Evolutionary conservation across 2,888 invertebrate genomes (phyloP), one percentile per base, ranked within the genome.

Genomic region (Synergus japonicus): DNA sequence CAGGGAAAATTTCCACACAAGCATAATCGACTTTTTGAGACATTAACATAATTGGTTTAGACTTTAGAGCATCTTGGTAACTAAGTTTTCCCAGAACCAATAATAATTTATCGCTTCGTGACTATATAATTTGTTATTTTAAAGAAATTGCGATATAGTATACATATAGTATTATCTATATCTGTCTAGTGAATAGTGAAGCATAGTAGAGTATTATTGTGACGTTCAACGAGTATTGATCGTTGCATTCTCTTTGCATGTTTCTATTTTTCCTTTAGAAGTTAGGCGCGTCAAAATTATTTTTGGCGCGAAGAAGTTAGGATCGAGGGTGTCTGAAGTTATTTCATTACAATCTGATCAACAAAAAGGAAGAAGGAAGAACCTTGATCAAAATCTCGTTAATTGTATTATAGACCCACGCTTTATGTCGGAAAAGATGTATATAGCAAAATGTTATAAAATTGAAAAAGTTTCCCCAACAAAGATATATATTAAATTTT

Each of bases 231-330:
- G 54, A 73, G 73, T 73, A 73, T 73, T 73, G 73, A 73, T 73
- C 73, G 73, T 41, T 73, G 73, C 54, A 73, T 73, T 73, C 73
- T 54, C 18, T 54, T 18, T 73, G 73, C 73, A 37, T 58, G 73
- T 73, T 73, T 73, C 73, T 54, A n/a, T 73, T 54, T 73, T 66
- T 43, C 66, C 66, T 66, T 44, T 44, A 18, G 43, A 43, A 66
- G 18, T 66, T 12, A 37, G 37, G 54, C 54, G 15, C 37, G 54
- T n/a, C 37, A 18, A 73, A 73, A 73, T 73, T 73, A 73, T 73
- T 54, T 73, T 73, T 73, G 73, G 73, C 73, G 49, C 73, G n/a
- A 73, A 73, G 54, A 37, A 58, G 37, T n/a, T 18, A 54, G 15
- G 8, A 54, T 22, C 22, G 22, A 54, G 37, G n/a, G 37, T 22